These are phyloP conservation scores for Colletes latitarsis DNA, from an alignment of 1,140 invertebrate species.

Conservation along the genomic window DNA sequence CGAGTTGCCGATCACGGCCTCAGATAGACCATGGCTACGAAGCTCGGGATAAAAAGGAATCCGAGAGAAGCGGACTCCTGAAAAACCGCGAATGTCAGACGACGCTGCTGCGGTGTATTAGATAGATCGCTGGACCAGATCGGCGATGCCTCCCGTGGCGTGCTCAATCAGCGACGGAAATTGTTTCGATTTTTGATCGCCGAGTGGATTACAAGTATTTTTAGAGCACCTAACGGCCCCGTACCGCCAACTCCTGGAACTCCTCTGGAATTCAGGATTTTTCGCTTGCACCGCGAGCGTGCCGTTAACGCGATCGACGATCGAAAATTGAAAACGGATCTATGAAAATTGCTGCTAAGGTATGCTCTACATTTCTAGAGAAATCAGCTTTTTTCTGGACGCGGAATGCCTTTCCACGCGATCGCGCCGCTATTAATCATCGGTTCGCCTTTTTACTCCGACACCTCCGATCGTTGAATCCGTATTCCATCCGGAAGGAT, in stretches of 20 bases:
- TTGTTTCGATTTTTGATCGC: conserved; percentile 58
- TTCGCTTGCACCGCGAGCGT: no score
- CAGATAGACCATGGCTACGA: conserved; percentile 70
- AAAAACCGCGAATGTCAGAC: conserved; percentile 58
- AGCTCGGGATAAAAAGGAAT: conserved; percentile 68
- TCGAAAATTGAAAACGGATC: no score
- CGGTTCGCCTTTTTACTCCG: no score
- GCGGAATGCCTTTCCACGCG: no score
- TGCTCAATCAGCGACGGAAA: conserved; percentile 43
- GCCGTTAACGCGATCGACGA: no score
- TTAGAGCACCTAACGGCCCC: not conserved
- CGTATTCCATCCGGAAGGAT: no score
- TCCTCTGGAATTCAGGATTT: not conserved
- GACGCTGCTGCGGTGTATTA: conserved; percentile 50
- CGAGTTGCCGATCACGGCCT: conserved; percentile 71
- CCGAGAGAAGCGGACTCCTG: conserved; percentile 52
- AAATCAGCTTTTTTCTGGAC: no score
- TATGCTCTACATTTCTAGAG: no score
- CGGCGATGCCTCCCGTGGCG: conserved; percentile 31
- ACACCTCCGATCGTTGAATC: no score
- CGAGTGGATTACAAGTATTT: conserved; percentile 22
- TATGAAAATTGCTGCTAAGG: no score
- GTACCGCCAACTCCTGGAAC: no score
- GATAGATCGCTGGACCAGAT: conserved; percentile 55
- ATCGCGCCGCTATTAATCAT: no score